A percentile compares a stretch with the other conserved stretches of the same genome.
phyloP scores from a whole-genome alignment of 2,888 invertebrate species.

The Dasysyrphus tricinctus region DNA sequence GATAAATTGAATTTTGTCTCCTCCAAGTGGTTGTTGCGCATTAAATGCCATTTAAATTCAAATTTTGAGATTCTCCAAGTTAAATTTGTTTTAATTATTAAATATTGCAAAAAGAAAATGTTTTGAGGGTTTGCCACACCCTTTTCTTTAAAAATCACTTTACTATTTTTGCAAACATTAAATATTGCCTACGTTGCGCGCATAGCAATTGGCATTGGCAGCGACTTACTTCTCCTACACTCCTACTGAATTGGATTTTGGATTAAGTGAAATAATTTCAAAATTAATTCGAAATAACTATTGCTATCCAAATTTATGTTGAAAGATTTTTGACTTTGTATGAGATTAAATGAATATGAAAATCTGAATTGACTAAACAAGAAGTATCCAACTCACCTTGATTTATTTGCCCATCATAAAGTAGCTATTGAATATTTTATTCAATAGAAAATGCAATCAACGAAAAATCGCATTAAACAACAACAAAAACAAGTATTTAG shows the following conservation, averaged over 20 bases:
- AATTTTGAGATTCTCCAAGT: background rate
- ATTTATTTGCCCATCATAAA: conserved; percentile 3
- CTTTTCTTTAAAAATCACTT: conserved; percentile 44
- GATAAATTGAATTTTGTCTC: background rate
- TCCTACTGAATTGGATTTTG: background rate
- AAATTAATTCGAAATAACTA: background rate
- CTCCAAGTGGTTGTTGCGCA: conserved; percentile 61
- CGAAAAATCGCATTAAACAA: background rate
- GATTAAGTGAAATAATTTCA: background rate
- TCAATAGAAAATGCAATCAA: conserved; percentile 5
- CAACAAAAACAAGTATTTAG: background rate
- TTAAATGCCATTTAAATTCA: conserved; percentile 24
- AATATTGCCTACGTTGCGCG: conserved; percentile 23
- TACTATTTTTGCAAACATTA: conserved; percentile 41
- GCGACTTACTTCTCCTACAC: background rate
- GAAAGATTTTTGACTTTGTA: background rate
- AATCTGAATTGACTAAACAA: background rate
- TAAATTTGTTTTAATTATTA: conserved; percentile 5
- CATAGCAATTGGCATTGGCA: conserved; percentile 18
- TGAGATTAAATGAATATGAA: background rate
- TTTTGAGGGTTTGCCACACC: conserved; percentile 67
- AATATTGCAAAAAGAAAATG: conserved; percentile 22
- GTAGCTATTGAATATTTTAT: background rate
- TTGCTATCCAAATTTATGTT: background rate
- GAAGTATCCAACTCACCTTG: conserved; percentile 10